Base-by-base conservation (phyloP, 2,888 invertebrate species). In the Camptogramma bilineatum region DNA sequence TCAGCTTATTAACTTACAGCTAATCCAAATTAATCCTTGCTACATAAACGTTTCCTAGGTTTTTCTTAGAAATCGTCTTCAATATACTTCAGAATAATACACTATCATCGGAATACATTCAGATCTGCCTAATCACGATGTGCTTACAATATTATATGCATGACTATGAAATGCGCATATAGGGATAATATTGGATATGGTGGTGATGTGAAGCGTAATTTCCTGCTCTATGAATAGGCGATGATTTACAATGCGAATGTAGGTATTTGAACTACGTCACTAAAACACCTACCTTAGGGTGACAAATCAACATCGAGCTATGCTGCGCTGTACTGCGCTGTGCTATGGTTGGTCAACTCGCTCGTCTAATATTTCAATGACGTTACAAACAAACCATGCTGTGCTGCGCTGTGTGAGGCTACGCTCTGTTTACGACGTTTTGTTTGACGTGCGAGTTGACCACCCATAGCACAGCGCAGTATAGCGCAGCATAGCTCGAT, bases 61-160 rank as follows among this genome's bases (percentile, higher is more conserved):
- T 28, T 42, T 39, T 39, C 34, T 39, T 13, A 4, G 3, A 39
- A 39, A 39, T 4, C 4, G 2, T 28, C 34, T 39, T 3, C 2
- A 13, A 39, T 28, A 39, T 39, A 39, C 34, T 31, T 0, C 17
- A 7, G 8, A 34, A 39, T 50, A 44, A 61, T 44, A 42, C 47
- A 31, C 42, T 53, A 44, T 54, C 28, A 63, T 63, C 47, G 16
- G 17, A 47, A 48, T 54, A 46, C 16, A 58, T 54, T 58, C 34
- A 16, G 13, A 17, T 44, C 44, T 51, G 51, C 64, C 59, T 55
- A 59, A 34, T 64, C 55, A 59, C 17, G 34, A 28, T 34, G 18
- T 39, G 31, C 53, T 52, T 44, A 52, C 57, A 57, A 63, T 60
- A 64, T 55, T 56, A 47, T 64, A 64, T 64, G 60, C 60, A 56